These are phyloP conservation scores for Abscondita cerata DNA, from an alignment of 2,888 invertebrate species.

Conservation along the genomic window DNA sequence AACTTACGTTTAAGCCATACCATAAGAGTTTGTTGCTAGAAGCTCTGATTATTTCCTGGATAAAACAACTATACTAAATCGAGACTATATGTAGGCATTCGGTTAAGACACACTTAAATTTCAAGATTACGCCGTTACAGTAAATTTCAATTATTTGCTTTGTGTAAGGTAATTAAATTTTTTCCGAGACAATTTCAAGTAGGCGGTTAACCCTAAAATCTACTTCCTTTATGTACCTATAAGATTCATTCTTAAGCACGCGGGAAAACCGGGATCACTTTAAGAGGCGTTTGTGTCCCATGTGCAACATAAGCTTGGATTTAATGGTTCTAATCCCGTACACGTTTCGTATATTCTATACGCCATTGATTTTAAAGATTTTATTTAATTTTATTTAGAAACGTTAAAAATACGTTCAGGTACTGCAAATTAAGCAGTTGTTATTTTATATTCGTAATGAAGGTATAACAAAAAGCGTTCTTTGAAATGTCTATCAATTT, in stretches of 20 bases:
- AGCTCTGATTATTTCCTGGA: slow-evolving; percentile 5
- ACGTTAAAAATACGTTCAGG: no score
- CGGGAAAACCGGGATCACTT: slow-evolving; percentile 32
- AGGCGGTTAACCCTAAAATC: slow-evolving; percentile 12
- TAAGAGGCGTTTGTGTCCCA: slow-evolving; percentile 35
- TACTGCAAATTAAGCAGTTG: no score
- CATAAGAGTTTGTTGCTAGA: slow-evolving; percentile 6
- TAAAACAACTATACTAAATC: not conserved
- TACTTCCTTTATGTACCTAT: slow-evolving; percentile 18
- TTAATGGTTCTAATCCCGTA: slow-evolving; percentile 37
- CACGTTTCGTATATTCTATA: no score
- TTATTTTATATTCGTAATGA: no score
- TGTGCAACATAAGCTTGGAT: slow-evolving; percentile 42
- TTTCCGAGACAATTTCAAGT: not conserved
- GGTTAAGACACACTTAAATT: slow-evolving; percentile 15
- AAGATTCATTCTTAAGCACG: slow-evolving; percentile 23
- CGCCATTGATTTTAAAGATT: no score
- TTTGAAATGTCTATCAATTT: no score
- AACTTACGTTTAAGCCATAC: slow-evolving; percentile 12
- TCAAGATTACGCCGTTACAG: not conserved
- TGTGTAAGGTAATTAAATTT: slow-evolving; percentile 17
- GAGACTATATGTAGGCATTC: slow-evolving; percentile 11
- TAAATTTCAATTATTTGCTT: slow-evolving; percentile 18
- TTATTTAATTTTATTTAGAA: no score
- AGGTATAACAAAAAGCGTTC: no score